Percentiles rank a stretch among this genome's conserved stretches.
These are phyloP conservation scores for Muricea muricata DNA, from an alignment of 92 coral and sea anemone genomes.

Conservation along the genomic window DNA sequence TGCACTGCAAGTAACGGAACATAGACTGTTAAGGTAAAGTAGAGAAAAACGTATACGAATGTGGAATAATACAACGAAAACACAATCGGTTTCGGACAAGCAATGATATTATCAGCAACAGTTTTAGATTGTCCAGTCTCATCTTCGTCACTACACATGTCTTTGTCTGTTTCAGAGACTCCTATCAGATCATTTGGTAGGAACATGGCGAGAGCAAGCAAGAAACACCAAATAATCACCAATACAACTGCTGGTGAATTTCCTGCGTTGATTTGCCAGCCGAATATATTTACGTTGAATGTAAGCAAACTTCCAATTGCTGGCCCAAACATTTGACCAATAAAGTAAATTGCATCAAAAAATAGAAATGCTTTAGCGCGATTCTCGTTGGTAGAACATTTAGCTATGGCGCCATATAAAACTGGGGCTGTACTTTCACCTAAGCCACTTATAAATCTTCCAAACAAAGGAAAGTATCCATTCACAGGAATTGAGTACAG, in stretches of 20 bases:
- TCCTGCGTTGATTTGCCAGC: not conserved
- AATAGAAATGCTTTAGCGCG: too few relatives aligned
- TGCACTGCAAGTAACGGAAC: not conserved
- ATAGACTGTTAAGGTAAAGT: not conserved
- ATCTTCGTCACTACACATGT: not conserved
- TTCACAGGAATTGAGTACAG: too few relatives aligned
- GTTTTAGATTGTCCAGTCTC: not conserved
- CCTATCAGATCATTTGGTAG: not conserved
- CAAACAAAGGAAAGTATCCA: too few relatives aligned
- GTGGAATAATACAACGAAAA: not conserved
- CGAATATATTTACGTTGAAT: not conserved
- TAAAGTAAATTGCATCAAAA: too few relatives aligned
- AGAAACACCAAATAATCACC: not conserved
- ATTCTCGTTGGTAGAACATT: too few relatives aligned
- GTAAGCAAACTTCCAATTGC: too few relatives aligned
- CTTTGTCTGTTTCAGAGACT: too few relatives aligned
- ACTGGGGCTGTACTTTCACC: too few relatives aligned
- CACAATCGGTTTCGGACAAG: not conserved
- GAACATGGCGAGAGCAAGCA: not conserved
- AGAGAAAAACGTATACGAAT: not conserved
- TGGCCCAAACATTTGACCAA: too few relatives aligned
- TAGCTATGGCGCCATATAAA: too few relatives aligned
- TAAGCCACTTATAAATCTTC: too few relatives aligned
- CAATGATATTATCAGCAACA: not conserved
- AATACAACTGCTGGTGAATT: not conserved